A percentile compares a stretch with the other conserved stretches of the same genome.
Evolutionary conservation across 2,888 invertebrate genomes (phyloP).

Genomic region (Rhopalosiphum nymphaeae): DNA sequence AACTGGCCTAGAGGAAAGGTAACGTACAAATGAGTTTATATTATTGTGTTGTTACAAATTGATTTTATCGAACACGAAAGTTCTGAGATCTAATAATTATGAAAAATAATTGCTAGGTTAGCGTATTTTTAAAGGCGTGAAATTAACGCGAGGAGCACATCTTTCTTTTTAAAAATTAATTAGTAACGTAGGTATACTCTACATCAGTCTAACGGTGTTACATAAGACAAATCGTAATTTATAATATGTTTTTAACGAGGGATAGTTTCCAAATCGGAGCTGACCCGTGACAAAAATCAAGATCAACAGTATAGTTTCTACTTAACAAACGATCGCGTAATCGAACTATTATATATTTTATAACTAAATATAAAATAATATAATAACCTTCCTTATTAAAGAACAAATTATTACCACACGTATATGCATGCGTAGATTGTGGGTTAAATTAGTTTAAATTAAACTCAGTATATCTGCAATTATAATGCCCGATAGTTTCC

Average conservation of each 20-base stretch:
- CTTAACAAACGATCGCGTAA: not conserved
- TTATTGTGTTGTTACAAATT: not conserved
- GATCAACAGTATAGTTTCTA: slow-evolving; percentile 23
- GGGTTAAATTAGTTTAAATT: not conserved
- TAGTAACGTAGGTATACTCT: not conserved
- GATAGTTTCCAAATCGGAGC: slow-evolving; percentile 1
- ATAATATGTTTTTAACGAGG: slow-evolving; percentile 45
- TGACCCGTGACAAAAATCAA: slow-evolving; percentile 26
- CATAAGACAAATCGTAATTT: not conserved
- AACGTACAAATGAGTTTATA: slow-evolving; percentile 66
- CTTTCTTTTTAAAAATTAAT: not conserved
- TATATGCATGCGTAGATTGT: not conserved
- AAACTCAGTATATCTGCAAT: not conserved
- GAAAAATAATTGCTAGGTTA: not conserved
- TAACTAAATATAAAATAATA: not conserved
- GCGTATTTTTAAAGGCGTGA: not conserved
- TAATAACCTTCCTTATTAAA: not conserved
- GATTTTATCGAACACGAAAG: not conserved
- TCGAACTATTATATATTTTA: not conserved
- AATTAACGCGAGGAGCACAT: not conserved
- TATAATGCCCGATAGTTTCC: not conserved
- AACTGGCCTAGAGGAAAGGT: slow-evolving; percentile 90
- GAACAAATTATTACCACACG: not conserved
- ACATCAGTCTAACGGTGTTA: not conserved
- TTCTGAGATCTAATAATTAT: not conserved